Base-by-base conservation (phyloP, 2,888 invertebrate genomes). In the Acanthosepion lycidas region DNA sequence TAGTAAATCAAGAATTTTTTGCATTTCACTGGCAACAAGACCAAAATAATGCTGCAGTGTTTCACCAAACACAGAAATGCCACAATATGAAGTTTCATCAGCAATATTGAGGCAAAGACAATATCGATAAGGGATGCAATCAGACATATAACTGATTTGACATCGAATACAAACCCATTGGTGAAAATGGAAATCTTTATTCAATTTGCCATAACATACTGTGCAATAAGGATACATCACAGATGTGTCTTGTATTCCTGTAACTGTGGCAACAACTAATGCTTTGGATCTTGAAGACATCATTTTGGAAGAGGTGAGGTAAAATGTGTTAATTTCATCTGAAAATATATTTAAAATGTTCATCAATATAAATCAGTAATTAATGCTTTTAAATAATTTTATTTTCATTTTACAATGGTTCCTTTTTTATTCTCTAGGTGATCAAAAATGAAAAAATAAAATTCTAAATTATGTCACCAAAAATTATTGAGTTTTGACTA, bases 1-100 rank as follows among this genome's bases (percentile, higher is more conserved):
- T 53, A 53, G 53, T 18, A 28, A 28, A 51, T 49, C 6, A 20
- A 93, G 33, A 53, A 93, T 6, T 18, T 28, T 53, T n/a, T 93
- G 26, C 28, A 93, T 93, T 33, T 93, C 93, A 26, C n/a, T 49
- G n/a, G 93, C 93, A 51, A 53, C n/a, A 33, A 18, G 28, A 53
- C 93, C 93, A 93, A 93, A 93, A n/a, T 93, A 93, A 93, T 53
- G 93, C 48, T 93, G 51, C 3, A 93, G 93, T 48, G n/a, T 93
- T 93, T 93, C n/a, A n/a, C 93, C 93, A 93, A 93, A 93, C n/a
- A 93, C 93, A n/a, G 93, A 53, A 12, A 53, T 48, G 48, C 51
- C 28, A 28, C 93, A 93, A 93, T n/a, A 6, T 53, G 53, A 49
- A 28, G 93, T 53, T 5, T n/a, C 49, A 28, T 93, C 93, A 53